Conservation (phyloP, 2,888 invertebrate genomes). For the Diadromus collaris region DNA sequence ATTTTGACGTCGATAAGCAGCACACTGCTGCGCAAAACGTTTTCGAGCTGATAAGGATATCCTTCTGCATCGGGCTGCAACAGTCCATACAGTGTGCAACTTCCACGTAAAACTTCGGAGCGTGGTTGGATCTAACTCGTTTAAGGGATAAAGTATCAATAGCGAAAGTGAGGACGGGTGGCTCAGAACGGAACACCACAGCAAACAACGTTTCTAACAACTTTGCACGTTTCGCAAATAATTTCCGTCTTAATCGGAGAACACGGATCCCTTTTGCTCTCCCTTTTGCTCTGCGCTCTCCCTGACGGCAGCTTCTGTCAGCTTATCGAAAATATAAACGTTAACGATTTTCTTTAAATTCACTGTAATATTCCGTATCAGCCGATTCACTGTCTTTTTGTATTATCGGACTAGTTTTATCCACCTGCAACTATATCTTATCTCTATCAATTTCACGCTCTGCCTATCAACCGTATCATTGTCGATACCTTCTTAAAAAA, state of each 20-base stretch:
- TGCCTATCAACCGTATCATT: neutral
- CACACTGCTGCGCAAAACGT: neutral
- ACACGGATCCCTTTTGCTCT: neutral
- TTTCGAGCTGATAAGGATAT: slow-evolving; percentile 7
- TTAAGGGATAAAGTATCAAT: neutral
- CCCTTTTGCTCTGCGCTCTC: no score
- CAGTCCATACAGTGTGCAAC: neutral
- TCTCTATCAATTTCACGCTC: neutral
- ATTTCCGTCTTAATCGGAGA: neutral
- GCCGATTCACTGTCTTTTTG: neutral
- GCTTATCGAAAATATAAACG: neutral
- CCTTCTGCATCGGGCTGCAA: neutral
- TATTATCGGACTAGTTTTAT: neutral
- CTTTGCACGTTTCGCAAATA: neutral
- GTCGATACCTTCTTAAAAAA: neutral
- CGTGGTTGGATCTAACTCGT: no score
- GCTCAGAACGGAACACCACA: neutral
- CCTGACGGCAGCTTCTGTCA: neutral
- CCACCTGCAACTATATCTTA: neutral
- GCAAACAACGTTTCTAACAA: neutral
- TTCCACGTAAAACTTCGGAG: neutral
- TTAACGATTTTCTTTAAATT: neutral
- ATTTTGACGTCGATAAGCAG: neutral
- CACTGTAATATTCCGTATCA: neutral
- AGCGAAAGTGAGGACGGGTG: neutral